Percentiles rank a stretch among this genome's conserved stretches.
Conservation (phyloP, 2,113 vertebrate species). For the Meles meles region DNA sequence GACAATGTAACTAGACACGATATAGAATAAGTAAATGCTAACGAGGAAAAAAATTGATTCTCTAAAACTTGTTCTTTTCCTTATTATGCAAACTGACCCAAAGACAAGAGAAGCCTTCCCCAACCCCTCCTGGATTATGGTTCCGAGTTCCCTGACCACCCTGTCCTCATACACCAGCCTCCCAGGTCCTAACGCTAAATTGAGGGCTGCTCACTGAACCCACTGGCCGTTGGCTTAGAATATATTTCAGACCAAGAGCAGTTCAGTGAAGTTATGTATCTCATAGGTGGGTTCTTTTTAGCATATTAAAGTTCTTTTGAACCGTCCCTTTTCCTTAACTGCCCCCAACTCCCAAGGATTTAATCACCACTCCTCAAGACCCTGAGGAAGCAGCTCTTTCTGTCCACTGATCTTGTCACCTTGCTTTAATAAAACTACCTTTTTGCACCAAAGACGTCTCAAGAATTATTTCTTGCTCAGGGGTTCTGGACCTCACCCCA, state of each 20-base stretch:
- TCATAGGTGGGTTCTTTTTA: too few relatives aligned
- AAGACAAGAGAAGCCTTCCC: not conserved
- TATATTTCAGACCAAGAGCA: not conserved
- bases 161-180: not conserved
- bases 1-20: not conserved
- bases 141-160: not conserved
- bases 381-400: too few relatives aligned
- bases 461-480: too few relatives aligned
- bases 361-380: too few relatives aligned
- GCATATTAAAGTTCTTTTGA: too few relatives aligned
- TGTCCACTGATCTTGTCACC: too few relatives aligned
- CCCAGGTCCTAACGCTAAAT: not conserved
- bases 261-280: not conserved
- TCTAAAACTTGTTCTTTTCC: not conserved
- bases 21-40: not conserved
- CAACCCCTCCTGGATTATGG: accelerated
- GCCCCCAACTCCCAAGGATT: too few relatives aligned
- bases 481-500: too few relatives aligned
- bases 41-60: not conserved
- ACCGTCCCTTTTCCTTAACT: too few relatives aligned
- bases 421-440: too few relatives aligned
- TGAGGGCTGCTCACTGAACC: not conserved
- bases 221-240: not conserved
- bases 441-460: too few relatives aligned
- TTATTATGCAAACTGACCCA: not conserved